Base-by-base conservation (phyloP, 2,113 vertebrate genomes). In the Geococcyx californianus region DNA sequence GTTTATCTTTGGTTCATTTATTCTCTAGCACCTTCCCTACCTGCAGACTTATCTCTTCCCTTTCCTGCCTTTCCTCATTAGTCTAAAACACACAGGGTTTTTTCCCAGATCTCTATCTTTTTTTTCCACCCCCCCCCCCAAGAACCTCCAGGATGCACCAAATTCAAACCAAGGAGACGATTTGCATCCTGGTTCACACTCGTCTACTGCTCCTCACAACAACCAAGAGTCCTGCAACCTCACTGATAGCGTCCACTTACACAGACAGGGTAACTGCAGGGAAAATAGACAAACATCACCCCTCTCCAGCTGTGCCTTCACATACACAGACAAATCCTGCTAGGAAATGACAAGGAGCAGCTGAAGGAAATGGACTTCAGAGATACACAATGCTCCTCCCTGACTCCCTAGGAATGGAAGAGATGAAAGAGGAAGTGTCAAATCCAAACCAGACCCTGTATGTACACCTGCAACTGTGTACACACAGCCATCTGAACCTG, bases 311-410 rank as follows among this genome's bases (percentile, higher is more conserved):
- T 96, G 88, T 38, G 60, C 56, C 42, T 80, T 93, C 89, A 69
- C 49, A 81, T 51, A 81, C 47, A 89, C 64, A 86, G 76, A 69
- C 79, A 92, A 83, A 96, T 92, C 87, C 92, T 89, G 45, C 88
- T 74, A 59, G 94, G 84, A 95, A 91, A 80, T 84, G 51, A 80
- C 90, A 95, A 62, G 95, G 63, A 93, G 34, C 78, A 91, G 78
- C 52, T 34, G 59, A 87, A 85, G 92, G 87, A 93, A 94, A 84
- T 47, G 56, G 79, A 70, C 68, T 85, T 91, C 60, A 88, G 82
- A 80, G 90, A 70, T 67, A 74, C 2, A 34, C 87, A 93, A 40
- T 0, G 5, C 47, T 86, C 79, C 11, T 83, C 5, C 2, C 70
- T 77, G 52, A 74, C 70, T 90, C 2, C 1, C 58, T 23, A 36